Evolutionary conservation across 2,113 vertebrate species (phyloP), one percentile per base, ranked within the genome.

Genomic region (Corythoichthys intestinalis): DNA sequence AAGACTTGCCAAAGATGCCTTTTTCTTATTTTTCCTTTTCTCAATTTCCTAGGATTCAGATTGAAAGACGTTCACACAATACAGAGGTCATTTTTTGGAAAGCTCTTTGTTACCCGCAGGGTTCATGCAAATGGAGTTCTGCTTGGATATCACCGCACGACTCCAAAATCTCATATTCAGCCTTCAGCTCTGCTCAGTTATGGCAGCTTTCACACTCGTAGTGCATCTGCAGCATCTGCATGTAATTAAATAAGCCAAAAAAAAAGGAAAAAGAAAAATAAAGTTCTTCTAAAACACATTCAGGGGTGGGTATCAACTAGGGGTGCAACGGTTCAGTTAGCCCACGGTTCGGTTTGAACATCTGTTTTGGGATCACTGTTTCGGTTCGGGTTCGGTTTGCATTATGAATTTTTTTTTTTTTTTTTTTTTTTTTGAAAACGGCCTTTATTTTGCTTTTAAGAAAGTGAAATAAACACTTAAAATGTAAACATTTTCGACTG

Each of bases 31-130:
- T 41, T 56, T 39, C 60, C 34, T 41, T 67, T 4, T 48, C 39
- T 38, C 48, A 5, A 53, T 63, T 63, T 47, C 28, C 17, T 44
- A 56, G 20, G 35, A 69, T 66, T 50, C 34, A 56, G 48, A 76
- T 69, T 68, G 47, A 41, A 66, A 70, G 64, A 65, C 61, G 65
- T 59, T 15, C 61, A 66, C 49, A 39, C 39, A 54, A 17, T 67
- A 44, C 28, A 56, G n/a, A 79, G 49, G 59, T 72, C 48, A 67
- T 72, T 70, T 68, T 59, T 66, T 11, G 52, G 71, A 81, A 82
- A 77, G 79, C 71, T 70, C 70, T 84, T 81, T 79, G 72, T 63
- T 56, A 67, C 66, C 15, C 2, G 17, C 46, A 37, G 50, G 66
- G 71, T 69, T 52, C 35, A 77, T 72, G 71, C 70, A 80, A 66